phyloP scores from a whole-genome alignment of 2,888 invertebrate genomes.

The Hemistola chrysoprasaria region DNA sequence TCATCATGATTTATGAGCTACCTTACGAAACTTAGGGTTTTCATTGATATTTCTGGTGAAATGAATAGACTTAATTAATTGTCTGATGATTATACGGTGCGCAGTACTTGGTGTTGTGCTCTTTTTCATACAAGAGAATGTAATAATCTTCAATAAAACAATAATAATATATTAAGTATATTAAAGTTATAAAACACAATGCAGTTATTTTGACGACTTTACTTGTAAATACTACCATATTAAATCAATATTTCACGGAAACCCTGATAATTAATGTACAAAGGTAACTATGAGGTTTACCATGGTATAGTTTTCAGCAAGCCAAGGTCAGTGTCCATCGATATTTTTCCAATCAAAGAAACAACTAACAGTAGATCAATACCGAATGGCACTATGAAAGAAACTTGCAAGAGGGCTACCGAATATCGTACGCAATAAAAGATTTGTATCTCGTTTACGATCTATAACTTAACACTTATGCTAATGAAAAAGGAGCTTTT shows the following conservation, averaged over 20 bases:
- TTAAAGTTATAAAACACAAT: too few species aligned
- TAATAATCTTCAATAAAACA: too few species aligned
- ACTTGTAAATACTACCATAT: neutral
- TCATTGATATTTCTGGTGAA: constrained; percentile 34
- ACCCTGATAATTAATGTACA: constrained; percentile 16
- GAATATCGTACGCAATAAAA: too few species aligned
- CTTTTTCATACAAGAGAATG: too few species aligned
- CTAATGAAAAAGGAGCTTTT: constrained; percentile 2
- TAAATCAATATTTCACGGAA: constrained; percentile 10
- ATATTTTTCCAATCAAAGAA: constrained; percentile 1
- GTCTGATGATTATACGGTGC: neutral
- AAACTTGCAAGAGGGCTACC: too few species aligned
- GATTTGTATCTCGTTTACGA: too few species aligned
- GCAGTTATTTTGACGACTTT: too few species aligned
- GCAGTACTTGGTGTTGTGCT: too few species aligned
- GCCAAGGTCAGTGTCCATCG: constrained; percentile 16
- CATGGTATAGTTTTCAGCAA: neutral
- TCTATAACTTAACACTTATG: constrained; percentile 5
- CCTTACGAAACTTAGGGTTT: constrained; percentile 44
- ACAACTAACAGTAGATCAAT: too few species aligned
- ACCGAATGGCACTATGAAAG: too few species aligned
- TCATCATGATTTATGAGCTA: constrained; percentile 65
- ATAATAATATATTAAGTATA: too few species aligned
- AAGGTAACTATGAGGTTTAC: constrained; percentile 9
- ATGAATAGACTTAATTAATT: constrained; percentile 12